phyloP scores from a whole-genome alignment of 2,888 invertebrate species.

The Sphinx pinastri region DNA sequence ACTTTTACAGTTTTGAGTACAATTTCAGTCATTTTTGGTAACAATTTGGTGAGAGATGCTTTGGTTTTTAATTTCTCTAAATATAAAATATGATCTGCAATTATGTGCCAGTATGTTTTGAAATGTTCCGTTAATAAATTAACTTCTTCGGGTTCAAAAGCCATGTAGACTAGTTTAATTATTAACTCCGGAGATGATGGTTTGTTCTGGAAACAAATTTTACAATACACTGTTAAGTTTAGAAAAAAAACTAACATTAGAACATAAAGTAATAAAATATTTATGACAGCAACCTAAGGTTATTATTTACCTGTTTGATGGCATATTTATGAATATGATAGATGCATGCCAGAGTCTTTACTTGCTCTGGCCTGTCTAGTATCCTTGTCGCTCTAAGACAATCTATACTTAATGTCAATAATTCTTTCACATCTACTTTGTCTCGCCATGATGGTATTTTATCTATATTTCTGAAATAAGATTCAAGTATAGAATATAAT shows the following conservation, averaged over 20 bases:
- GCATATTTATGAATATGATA: constrained; percentile 65
- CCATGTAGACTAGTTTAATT: constrained; percentile 69
- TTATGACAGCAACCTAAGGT: too few species aligned
- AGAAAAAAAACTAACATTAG: background rate
- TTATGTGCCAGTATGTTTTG: constrained; percentile 73
- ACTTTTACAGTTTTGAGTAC: constrained; percentile 57
- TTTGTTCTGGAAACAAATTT: constrained; percentile 56
- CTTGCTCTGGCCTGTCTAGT: constrained; percentile 50
- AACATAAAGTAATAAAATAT: too few species aligned
- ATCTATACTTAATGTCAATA: constrained; percentile 60
- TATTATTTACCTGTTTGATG: constrained; percentile 51
- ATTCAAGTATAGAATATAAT: background rate
- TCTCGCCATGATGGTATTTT: constrained; percentile 66
- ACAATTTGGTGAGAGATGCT: constrained; percentile 55
- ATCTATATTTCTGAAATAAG: constrained; percentile 65
- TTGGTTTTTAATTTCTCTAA: constrained; percentile 62
- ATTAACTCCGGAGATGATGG: constrained; percentile 61
- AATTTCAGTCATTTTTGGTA: constrained; percentile 64
- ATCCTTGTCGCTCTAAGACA: constrained; percentile 60
- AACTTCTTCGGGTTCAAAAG: constrained; percentile 59
- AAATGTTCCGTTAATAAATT: constrained; percentile 58
- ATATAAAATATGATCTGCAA: constrained; percentile 62
- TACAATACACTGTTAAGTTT: background rate
- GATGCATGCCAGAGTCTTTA: constrained; percentile 66
- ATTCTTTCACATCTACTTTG: constrained; percentile 52